Percentiles rank a stretch among this genome's conserved stretches.
Conservation (phyloP, 2,113 vertebrate genomes). For the Rynchops niger region DNA sequence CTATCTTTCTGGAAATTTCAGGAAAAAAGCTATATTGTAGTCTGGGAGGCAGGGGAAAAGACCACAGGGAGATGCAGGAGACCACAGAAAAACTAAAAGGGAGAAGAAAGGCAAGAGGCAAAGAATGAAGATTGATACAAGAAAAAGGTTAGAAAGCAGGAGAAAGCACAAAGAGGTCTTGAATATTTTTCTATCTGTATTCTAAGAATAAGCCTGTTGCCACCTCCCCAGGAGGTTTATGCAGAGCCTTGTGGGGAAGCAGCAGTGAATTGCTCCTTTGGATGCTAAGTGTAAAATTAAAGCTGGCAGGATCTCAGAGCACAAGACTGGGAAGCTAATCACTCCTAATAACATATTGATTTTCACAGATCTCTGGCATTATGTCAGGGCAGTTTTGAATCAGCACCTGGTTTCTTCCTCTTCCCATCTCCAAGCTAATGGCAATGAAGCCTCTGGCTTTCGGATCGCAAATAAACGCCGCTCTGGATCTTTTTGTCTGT, state of each 20-base stretch:
- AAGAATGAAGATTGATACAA: neutral
- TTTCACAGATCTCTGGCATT: constrained; percentile 7
- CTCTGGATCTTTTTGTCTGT: neutral
- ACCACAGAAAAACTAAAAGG: neutral
- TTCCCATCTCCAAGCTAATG: neutral
- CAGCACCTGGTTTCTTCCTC: constrained; percentile 2
- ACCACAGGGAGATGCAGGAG: neutral
- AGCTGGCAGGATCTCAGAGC: constrained; percentile 16
- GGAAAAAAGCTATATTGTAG: neutral
- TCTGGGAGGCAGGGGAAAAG: neutral
- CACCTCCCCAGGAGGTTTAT: neutral
- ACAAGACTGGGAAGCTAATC: constrained; percentile 20
- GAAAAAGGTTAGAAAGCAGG: neutral
- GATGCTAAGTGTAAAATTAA: constrained; percentile 35
- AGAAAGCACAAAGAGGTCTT: neutral
- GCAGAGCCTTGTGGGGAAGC: neutral
- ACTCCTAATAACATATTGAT: constrained; percentile 12
- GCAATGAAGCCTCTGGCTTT: neutral
- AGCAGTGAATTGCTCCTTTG: constrained; percentile 9
- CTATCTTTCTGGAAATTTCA: neutral
- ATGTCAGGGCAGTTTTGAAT: constrained; percentile 1
- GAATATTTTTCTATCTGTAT: neutral
- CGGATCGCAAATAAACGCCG: neutral
- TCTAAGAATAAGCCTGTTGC: neutral
- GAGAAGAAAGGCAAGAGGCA: neutral